Base-by-base conservation (phyloP, 2,888 invertebrate species). In the Sabatieria punctata region DNA sequence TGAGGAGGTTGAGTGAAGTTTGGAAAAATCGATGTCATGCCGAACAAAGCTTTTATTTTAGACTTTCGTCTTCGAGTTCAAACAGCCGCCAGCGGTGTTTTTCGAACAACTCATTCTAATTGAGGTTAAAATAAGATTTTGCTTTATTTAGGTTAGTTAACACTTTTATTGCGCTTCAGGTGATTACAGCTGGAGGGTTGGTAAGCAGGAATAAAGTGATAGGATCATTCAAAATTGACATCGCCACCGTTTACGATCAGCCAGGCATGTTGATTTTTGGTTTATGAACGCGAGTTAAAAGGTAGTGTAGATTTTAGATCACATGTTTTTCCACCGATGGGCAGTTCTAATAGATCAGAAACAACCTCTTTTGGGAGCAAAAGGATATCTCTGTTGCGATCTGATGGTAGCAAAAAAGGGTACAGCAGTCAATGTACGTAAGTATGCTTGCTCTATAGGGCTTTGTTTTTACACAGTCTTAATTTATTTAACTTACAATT, bases 21-120 rank as follows among this genome's bases (percentile, higher is more conserved):
- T 4, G n/a, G 6, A 15, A 19, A 4, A 15, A 36, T 19, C 6
- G n/a, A 8, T 4, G 15, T 36, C 13, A 19, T 4, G 19, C 36
- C 36, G 19, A 36, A 19, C 6, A 15, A 15, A 11, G n/a, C 2
- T 23, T 52, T 50, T 45, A 41, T 76, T 76, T 53, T 79, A 86
- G 86, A 86, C 86, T 67, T 86, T 86, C 70, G 85, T 86, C 49
- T 88, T 86, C 70, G 85, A 86, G 70, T 86, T 86, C 71, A 84
- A 85, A 69, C 83, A 85, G 81, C 81, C 86, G 3, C 82, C 84
- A 1, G 76, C 84, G 33, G 82, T 85, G 82, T 75, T 88, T 52
- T 83, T 86, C 64, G 86, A 88, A 70, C 85, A 85, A 71, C 85
- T 86, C 55, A 85, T 88, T 57, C 82, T 80, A 0, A 68, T 88